Conservation (phyloP, 2,113 vertebrate species). For the Tachycineta bicolor region DNA sequence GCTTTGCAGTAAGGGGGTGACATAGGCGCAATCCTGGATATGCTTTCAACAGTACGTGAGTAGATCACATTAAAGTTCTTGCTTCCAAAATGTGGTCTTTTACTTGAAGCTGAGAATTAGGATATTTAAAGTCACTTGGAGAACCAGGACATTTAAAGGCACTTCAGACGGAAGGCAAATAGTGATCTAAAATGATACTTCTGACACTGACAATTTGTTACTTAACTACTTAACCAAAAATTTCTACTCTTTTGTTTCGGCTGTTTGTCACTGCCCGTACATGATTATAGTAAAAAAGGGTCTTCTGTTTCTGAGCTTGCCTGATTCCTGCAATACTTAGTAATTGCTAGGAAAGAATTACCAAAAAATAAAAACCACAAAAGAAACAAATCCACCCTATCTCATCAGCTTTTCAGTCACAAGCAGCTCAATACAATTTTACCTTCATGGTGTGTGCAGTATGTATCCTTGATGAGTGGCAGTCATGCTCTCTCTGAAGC, state of each 20-base stretch:
- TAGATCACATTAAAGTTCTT: not conserved
- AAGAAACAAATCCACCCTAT: not conserved
- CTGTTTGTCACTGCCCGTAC: not conserved
- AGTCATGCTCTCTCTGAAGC: not conserved
- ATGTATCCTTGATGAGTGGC: not conserved
- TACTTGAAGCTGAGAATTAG: not conserved
- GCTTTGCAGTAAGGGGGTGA: not conserved
- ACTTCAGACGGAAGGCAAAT: not conserved
- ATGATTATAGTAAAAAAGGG: not conserved
- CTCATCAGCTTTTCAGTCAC: constrained; percentile 10
- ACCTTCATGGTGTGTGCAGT: not conserved
- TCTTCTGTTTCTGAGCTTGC: not conserved
- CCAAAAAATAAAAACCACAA: not conserved
- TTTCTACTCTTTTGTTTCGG: not conserved
- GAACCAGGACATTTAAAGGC: not conserved
- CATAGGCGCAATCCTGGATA: not conserved
- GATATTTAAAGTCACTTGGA: not conserved
- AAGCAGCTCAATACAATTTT: not conserved
- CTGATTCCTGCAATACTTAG: not conserved
- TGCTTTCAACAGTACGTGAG: not conserved
- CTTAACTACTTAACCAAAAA: not conserved
- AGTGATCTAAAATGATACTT: not conserved
- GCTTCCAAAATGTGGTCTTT: not conserved
- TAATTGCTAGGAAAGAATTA: not conserved
- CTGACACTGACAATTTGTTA: not conserved